Evolutionary conservation across 2,797 vertebrate species (phyloP).

Genomic region (Uromys caudimaculatus): DNA sequence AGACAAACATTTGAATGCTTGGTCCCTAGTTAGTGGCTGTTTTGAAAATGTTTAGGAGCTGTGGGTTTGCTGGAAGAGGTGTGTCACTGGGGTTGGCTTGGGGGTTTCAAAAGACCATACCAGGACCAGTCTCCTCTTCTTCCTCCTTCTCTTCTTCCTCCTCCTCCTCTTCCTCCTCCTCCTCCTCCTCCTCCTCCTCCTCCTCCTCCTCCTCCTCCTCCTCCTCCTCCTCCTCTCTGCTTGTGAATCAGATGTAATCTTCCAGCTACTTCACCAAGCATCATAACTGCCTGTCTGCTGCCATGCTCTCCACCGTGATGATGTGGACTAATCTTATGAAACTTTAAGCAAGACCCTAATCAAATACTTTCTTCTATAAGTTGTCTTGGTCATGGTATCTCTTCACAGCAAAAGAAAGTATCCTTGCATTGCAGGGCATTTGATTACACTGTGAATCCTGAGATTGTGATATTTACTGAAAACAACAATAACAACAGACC

Average conservation of each 20-base stretch:
- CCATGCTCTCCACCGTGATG: neutral
- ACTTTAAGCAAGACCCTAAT: neutral
- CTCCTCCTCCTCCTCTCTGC: neutral
- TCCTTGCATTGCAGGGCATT: neutral
- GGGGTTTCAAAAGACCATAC: neutral
- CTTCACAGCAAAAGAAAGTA: neutral
- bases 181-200: neutral
- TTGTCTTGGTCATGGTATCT: neutral
- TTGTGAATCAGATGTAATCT: neutral
- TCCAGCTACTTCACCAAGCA: neutral
- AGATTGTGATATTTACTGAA: neutral
- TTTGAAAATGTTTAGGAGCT: neutral
- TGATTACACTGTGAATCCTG: neutral
- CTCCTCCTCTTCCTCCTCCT: too few relatives aligned
- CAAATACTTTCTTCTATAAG: neutral
- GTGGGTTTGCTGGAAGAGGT: neutral
- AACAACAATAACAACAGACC: neutral
- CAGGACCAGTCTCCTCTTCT: neutral
- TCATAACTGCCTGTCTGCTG: neutral
- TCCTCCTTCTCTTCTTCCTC: too few relatives aligned
- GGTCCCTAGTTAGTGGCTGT: neutral
- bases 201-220: too few relatives aligned
- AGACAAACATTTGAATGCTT: neutral
- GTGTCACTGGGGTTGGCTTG: neutral
- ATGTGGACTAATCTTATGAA: neutral